phyloP scores from a whole-genome alignment of 2,888 invertebrate genomes.

The Eupithecia exiguata region DNA sequence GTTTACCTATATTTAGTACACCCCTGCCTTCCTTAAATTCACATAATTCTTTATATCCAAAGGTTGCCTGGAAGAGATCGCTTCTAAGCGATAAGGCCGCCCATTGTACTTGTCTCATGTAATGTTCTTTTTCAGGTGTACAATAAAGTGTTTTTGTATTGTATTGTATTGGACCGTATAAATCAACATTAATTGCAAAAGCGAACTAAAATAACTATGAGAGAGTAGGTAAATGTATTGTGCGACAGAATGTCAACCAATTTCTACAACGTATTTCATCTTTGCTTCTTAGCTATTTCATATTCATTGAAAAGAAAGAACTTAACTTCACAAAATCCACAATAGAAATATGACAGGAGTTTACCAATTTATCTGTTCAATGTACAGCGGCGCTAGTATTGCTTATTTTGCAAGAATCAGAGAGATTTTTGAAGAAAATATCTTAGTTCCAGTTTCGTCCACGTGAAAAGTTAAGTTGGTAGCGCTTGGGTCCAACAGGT shows the following conservation, averaged over 20 bases:
- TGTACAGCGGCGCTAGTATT: background rate
- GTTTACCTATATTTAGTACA: too few species aligned
- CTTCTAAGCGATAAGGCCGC: too few species aligned
- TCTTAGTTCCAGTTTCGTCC: background rate
- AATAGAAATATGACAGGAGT: constrained; percentile 13
- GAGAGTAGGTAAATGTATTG: too few species aligned
- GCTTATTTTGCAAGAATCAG: background rate
- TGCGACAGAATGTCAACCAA: background rate
- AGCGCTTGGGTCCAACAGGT: constrained; percentile 12
- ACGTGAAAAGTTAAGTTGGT: background rate
- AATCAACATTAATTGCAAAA: too few species aligned
- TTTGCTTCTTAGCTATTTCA: background rate
- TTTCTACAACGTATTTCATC: background rate
- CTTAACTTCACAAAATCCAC: background rate
- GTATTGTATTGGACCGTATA: too few species aligned
- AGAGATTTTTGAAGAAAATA: background rate
- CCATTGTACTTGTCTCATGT: too few species aligned
- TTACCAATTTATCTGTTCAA: background rate
- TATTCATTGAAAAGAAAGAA: background rate
- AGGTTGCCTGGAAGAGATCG: too few species aligned
- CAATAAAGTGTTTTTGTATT: too few species aligned
- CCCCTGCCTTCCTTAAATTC: too few species aligned
- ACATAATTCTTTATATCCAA: too few species aligned
- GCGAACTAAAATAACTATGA: too few species aligned
- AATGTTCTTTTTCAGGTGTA: too few species aligned